Evolutionary conservation across 2,113 vertebrate genomes (phyloP).

Genomic region (Erpornis zantholeuca): DNA sequence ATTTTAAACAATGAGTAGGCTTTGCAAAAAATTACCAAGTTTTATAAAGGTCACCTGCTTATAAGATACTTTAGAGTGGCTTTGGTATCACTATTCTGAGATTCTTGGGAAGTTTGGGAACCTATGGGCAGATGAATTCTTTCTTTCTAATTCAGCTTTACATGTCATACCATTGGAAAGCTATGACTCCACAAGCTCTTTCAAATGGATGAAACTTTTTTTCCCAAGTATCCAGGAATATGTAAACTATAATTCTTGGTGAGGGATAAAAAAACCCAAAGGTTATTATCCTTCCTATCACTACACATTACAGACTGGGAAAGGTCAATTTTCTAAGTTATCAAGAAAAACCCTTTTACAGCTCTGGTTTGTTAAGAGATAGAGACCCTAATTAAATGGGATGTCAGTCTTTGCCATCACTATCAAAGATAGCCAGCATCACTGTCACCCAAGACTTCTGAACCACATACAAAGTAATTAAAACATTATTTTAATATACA

Average conservation of each 20-base stretch:
- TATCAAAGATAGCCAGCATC: neutral
- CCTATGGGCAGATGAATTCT: neutral
- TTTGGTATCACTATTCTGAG: neutral
- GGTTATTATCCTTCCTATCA: neutral
- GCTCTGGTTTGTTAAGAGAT: neutral
- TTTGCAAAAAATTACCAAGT: neutral
- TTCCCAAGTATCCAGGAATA: neutral
- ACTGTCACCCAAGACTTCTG: neutral
- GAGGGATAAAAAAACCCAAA: neutral
- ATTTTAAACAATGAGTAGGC: neutral
- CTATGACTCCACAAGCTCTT: neutral
- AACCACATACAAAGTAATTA: neutral
- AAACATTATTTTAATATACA: neutral
- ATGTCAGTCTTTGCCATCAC: neutral
- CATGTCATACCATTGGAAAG: neutral
- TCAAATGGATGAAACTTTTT: neutral
- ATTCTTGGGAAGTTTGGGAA: neutral
- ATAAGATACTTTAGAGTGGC: neutral
- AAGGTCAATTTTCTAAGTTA: neutral
- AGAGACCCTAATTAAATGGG: neutral
- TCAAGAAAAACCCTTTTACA: neutral
- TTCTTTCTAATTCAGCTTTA: neutral
- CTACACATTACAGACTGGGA: neutral
- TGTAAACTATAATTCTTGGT: neutral
- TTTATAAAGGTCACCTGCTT: neutral